These are phyloP conservation scores for Halocynthia roretzi DNA, from an alignment of 23 tunicate genomes.

Conservation along the genomic window DNA sequence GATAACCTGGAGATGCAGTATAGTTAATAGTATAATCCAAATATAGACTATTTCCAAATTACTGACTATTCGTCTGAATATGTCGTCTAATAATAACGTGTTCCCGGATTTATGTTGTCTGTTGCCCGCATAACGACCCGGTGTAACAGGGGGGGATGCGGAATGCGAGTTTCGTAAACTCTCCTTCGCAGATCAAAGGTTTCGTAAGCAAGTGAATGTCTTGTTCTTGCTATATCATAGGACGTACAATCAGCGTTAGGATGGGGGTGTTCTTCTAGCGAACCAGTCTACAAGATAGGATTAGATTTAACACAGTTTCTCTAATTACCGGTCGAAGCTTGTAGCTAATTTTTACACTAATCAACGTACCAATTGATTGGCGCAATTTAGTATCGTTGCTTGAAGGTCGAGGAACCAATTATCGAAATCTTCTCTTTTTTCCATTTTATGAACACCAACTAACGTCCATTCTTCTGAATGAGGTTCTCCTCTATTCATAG, in stretches of 20 bases:
- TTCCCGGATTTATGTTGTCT: slow-evolving; percentile 19
- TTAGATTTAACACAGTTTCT: no score
- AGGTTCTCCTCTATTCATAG: slow-evolving; percentile 34
- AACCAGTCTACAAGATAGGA: slow-evolving; percentile 25
- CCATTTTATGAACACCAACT: slow-evolving; percentile 70
- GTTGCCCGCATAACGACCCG: slow-evolving; percentile 17
- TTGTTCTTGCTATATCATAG: slow-evolving; percentile 33
- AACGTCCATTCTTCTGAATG: slow-evolving; percentile 90
- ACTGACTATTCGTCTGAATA: no score
- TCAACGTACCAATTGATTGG: slow-evolving; percentile 47
- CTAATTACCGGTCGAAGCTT: not conserved
- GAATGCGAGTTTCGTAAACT: slow-evolving; percentile 14
- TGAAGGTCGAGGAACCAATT: slow-evolving; percentile 72
- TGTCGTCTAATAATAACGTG: slow-evolving; percentile 1
- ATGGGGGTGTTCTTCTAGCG: slow-evolving; percentile 59
- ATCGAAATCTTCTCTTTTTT: slow-evolving; percentile 67
- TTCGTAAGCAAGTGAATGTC: slow-evolving; percentile 46
- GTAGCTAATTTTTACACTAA: not conserved
- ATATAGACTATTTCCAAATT: no score
- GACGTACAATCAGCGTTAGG: slow-evolving; percentile 57
- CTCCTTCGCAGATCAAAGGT: slow-evolving; percentile 7
- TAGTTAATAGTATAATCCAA: no score
- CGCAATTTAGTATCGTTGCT: slow-evolving; percentile 78
- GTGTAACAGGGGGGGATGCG: not conserved
- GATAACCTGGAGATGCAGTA: no score